phyloP scores from a whole-genome alignment of 2,888 invertebrate genomes.

The Cacoxenus indagator region DNA sequence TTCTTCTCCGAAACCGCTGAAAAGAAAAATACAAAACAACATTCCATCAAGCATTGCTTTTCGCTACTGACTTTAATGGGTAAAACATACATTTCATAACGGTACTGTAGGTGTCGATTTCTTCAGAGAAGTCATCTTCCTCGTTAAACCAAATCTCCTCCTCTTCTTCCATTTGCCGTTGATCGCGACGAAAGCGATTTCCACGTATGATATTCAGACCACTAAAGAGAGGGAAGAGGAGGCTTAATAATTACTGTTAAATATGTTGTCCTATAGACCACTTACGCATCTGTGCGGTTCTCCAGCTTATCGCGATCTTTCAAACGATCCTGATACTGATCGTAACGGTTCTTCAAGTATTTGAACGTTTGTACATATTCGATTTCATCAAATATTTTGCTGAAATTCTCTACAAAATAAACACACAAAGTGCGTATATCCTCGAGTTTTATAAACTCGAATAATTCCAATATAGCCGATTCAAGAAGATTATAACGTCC shows the following conservation, averaged over 20 bases:
- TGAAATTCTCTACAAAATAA: slow-evolving; percentile 96
- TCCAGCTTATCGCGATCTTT: slow-evolving; percentile 86
- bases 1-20: slow-evolving; percentile 67
- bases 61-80: no score
- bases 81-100: slow-evolving; percentile 69
- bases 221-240: no score
- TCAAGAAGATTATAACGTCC: slow-evolving; percentile 98
- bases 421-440: slow-evolving; percentile 91
- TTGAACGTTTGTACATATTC: slow-evolving; percentile 99
- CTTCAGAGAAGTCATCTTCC: slow-evolving; percentile 93
- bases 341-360: slow-evolving; percentile 87
- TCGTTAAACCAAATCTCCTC: slow-evolving; percentile 99
- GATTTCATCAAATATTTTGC: slow-evolving; percentile 92
- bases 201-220: slow-evolving; percentile 79
- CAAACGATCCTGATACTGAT: slow-evolving; percentile 91
- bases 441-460: slow-evolving; percentile 97
- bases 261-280: slow-evolving; percentile 28
- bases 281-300: slow-evolving; percentile 75
- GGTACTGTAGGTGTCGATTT: slow-evolving; percentile 71
- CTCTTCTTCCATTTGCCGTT: slow-evolving; percentile 94
- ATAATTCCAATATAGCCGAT: slow-evolving; percentile 98
- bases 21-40: background rate
- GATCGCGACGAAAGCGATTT: slow-evolving; percentile 88
- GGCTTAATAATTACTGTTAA: background rate
- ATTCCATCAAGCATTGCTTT: background rate